phyloP scores from a whole-genome alignment of 1,140 invertebrate species.

The Chironomus striatipennis region DNA sequence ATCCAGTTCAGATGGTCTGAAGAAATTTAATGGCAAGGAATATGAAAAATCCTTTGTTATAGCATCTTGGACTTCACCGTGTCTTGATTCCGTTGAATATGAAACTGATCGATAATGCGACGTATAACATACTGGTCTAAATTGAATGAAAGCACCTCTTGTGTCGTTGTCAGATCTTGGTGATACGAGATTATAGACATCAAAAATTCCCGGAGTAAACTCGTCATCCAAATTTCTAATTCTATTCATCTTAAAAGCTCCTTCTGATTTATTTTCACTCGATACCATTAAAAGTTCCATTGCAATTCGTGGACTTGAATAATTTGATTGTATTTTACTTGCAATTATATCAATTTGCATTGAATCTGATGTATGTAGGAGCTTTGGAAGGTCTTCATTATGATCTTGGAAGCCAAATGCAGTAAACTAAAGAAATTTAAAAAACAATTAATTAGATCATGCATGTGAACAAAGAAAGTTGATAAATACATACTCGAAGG shows the following conservation, averaged over 20 bases:
- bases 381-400: not conserved
- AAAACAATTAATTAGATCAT: not conserved
- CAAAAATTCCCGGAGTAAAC: not conserved
- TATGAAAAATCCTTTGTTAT: not conserved
- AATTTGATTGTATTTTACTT: not conserved
- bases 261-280: not conserved
- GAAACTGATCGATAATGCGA: not conserved
- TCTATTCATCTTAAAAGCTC: not conserved
- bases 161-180: not conserved
- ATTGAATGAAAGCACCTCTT: not conserved
- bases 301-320: not conserved
- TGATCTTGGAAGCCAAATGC: not conserved
- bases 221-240: constrained; percentile 17
- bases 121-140: not conserved
- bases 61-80: not conserved
- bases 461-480: not conserved
- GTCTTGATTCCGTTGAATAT: not conserved
- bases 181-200: not conserved
- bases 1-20: not conserved
- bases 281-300: not conserved
- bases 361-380: not conserved
- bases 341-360: constrained; percentile 7
- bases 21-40: not conserved
- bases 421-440: not conserved
- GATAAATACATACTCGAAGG: not conserved